These are phyloP conservation scores for Drosophila fungiperda DNA, from an alignment of 2,888 invertebrate genomes.

Conservation along the genomic window DNA sequence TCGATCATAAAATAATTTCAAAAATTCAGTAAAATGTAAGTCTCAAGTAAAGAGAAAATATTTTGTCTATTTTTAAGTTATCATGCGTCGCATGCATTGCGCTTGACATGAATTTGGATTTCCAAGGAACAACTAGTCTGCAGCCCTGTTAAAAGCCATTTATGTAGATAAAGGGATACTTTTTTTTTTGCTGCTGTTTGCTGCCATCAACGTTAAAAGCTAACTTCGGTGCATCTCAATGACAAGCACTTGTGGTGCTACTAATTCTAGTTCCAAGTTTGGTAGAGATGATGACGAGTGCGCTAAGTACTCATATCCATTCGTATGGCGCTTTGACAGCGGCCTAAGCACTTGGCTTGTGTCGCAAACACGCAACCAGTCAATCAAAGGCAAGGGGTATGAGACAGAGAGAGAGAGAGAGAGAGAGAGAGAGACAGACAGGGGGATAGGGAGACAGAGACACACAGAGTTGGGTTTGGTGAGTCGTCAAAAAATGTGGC, in stretches of 20 bases:
- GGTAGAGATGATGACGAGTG: slow-evolving; percentile 25
- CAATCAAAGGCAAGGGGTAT: slow-evolving; percentile 36
- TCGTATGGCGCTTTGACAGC: slow-evolving; percentile 43
- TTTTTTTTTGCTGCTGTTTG: slow-evolving; percentile 12
- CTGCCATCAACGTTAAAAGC: slow-evolving; percentile 50
- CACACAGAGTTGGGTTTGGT: not conserved
- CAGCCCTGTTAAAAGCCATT: slow-evolving; percentile 33
- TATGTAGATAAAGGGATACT: not conserved
- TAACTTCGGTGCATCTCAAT: slow-evolving; percentile 32
- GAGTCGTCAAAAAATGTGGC: slow-evolving; percentile 31
- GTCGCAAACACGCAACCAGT: slow-evolving; percentile 62
- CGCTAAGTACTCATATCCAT: slow-evolving; percentile 44
- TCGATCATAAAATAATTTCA: not conserved
- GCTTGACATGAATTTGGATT: not conserved
- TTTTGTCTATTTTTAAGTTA: not conserved
- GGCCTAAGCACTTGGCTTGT: slow-evolving; percentile 64
- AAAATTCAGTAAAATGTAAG: not conserved
- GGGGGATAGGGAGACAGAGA: not conserved
- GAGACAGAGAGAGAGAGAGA: too few relatives aligned
- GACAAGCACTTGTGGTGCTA: slow-evolving; percentile 50
- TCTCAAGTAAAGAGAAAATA: not conserved
- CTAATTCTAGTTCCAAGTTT: slow-evolving; percentile 23
- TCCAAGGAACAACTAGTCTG: slow-evolving; percentile 7
- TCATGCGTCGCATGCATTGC: not conserved
- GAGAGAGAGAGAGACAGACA: not conserved